Conservation (phyloP, 2,888 invertebrate genomes). For the Eurytoma californica region DNA sequence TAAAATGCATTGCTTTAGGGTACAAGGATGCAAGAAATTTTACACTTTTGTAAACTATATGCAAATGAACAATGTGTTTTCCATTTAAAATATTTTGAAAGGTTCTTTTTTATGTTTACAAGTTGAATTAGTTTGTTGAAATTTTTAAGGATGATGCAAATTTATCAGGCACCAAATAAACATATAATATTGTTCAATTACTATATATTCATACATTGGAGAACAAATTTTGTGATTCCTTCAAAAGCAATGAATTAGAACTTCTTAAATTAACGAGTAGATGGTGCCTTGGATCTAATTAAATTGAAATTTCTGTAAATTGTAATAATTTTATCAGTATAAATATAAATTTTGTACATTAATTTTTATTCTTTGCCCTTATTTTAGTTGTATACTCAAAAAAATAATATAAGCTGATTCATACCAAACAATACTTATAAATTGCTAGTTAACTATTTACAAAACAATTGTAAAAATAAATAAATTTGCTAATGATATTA, state of each 20-base stretch:
- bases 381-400: slow-evolving; percentile 20
- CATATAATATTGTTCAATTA: not conserved
- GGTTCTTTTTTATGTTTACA: slow-evolving; percentile 23
- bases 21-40: slow-evolving; percentile 17
- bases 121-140: slow-evolving; percentile 1
- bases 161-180: slow-evolving; percentile 19
- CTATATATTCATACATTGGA: slow-evolving; percentile 18
- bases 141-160: slow-evolving; percentile 26
- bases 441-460: slow-evolving; percentile 36
- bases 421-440: slow-evolving; percentile 41
- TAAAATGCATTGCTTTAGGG: slow-evolving; percentile 18
- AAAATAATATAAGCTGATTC: slow-evolving; percentile 8
- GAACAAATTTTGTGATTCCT: slow-evolving; percentile 1
- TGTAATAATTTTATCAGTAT: slow-evolving; percentile 3
- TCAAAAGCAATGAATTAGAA: slow-evolving; percentile 5
- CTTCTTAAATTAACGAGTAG: slow-evolving; percentile 15
- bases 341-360: slow-evolving; percentile 35
- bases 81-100: slow-evolving; percentile 12
- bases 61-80: slow-evolving; percentile 35
- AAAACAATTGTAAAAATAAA: slow-evolving; percentile 39
- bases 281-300: slow-evolving; percentile 39
- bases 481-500: slow-evolving; percentile 41
- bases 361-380: slow-evolving; percentile 17
- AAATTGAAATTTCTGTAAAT: slow-evolving; percentile 15
- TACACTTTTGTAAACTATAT: slow-evolving; percentile 43